phyloP scores from a whole-genome alignment of 2,888 invertebrate genomes.

The Drosophila falleni region DNA sequence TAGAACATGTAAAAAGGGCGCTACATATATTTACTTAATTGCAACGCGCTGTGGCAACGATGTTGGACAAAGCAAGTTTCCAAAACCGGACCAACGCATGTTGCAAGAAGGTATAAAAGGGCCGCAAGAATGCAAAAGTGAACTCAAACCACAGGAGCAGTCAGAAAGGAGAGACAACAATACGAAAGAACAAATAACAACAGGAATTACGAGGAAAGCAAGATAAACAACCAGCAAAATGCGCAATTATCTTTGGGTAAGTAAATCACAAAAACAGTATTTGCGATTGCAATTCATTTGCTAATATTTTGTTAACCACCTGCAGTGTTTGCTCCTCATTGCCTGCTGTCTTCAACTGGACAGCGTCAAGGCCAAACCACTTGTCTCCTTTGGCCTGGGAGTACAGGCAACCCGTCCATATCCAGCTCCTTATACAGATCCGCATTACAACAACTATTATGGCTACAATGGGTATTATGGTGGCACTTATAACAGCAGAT shows the following conservation, averaged over 20 bases:
- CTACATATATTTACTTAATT: conserved; percentile 1
- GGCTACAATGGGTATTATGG: conserved; percentile 29
- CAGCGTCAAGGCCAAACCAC: conserved; percentile 55
- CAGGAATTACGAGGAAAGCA: not conserved
- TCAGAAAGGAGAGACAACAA: conserved; percentile 7
- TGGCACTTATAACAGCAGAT: conserved; percentile 29
- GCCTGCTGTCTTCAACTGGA: conserved; percentile 33
- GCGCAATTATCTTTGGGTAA: conserved; percentile 59
- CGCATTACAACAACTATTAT: conserved; percentile 58
- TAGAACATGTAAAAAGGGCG: conserved; percentile 2
- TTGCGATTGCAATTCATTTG: conserved; percentile 14
- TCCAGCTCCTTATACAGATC: conserved; percentile 20
- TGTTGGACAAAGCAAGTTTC: conserved; percentile 18
- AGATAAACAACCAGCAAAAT: conserved; percentile 32
- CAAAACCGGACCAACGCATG: conserved; percentile 30
- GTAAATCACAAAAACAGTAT: conserved; percentile 8
- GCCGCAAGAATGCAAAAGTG: conserved; percentile 18
- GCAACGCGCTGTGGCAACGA: not conserved
- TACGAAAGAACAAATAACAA: too few relatives aligned
- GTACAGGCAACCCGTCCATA: conserved; percentile 42
- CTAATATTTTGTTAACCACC: conserved; percentile 19
- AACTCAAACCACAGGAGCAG: conserved; percentile 27
- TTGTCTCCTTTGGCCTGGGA: conserved; percentile 60
- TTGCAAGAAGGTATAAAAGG: conserved; percentile 58
- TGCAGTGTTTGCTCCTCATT: conserved; percentile 46